Evolutionary conservation across 1,140 invertebrate genomes (phyloP), one percentile per base, ranked within the genome.

Genomic region (Caerostris extrusa): DNA sequence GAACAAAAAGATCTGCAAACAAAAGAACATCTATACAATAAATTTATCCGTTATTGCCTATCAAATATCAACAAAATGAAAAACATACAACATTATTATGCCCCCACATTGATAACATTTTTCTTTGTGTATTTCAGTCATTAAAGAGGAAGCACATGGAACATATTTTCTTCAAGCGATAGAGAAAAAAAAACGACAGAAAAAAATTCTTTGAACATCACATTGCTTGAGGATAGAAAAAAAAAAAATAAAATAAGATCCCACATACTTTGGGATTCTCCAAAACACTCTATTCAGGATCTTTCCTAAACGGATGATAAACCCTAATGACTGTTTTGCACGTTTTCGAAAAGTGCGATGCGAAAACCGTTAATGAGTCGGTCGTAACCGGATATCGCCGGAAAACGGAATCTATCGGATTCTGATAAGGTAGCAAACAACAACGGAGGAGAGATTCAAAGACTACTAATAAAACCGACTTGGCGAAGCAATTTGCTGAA

Each of bases 381-480:
- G 50, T 50, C 71, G 71, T 77, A 77, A 77, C 71, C 71, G 71
- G 85, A 87, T 87, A 61, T 64, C 60, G 85, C 8, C 71, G 71
- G 71, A 50, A 77, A 77, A 77, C 71, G 85, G 85, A 87, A 64
- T 87, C 57, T 87, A 87, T 87, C 60, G 85, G 60, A 57, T 87
- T 87, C 85, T 87, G 85, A 87, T 87, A 87, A 87, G 85, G 85
- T 14, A 7, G 58, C 57, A 34, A 87, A 87, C 60, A 87, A 87
- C 60, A 87, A 87, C 58, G 60, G 64, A 34, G 85, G 53, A 10
- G 85, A 14, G n/a, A 64, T 57, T 10, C 10, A 50, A 19, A n/a
- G 19, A 19, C 85, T 12, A 64, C 19, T 77, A 53, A 77, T 53
- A 77, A 53, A 14, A 77, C 71, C 5, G 14, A 77, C 34, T 77